Evolutionary conservation across 2,113 vertebrate genomes (phyloP).

Genomic region (Columbina picui): DNA sequence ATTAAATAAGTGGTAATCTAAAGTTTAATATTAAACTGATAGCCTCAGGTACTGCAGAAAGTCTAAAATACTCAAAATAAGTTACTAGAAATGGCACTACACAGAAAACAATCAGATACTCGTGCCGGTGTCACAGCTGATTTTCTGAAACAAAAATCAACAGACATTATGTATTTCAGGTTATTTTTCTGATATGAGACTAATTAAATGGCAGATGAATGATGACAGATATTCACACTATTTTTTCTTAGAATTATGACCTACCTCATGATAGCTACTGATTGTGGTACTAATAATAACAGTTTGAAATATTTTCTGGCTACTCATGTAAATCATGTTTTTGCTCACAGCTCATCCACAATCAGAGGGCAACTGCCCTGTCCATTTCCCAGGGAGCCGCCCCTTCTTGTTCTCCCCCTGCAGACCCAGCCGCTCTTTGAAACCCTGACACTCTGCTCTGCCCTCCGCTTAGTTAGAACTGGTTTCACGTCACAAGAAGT

Average conservation of each 20-base stretch:
- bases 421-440: not conserved
- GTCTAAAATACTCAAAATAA: not conserved
- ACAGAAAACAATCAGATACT: not conserved
- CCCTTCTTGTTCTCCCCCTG: not conserved
- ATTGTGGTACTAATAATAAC: not conserved
- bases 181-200: not conserved
- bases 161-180: not conserved
- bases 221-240: not conserved
- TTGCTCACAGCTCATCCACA: not conserved
- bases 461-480: not conserved
- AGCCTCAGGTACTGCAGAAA: not conserved
- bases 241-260: not conserved
- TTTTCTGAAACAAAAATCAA: not conserved
- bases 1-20: not conserved
- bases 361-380: not conserved
- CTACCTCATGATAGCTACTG: not conserved
- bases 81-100: not conserved
- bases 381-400: not conserved
- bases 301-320: not conserved
- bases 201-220: conserved; percentile 9
- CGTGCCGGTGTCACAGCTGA: not conserved
- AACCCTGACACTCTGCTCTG: not conserved
- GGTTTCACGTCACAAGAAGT: not conserved
- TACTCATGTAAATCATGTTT: not conserved
- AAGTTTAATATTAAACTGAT: not conserved